Evolutionary conservation across 2,888 invertebrate genomes (phyloP).

Genomic region (Habroteleia sp.): DNA sequence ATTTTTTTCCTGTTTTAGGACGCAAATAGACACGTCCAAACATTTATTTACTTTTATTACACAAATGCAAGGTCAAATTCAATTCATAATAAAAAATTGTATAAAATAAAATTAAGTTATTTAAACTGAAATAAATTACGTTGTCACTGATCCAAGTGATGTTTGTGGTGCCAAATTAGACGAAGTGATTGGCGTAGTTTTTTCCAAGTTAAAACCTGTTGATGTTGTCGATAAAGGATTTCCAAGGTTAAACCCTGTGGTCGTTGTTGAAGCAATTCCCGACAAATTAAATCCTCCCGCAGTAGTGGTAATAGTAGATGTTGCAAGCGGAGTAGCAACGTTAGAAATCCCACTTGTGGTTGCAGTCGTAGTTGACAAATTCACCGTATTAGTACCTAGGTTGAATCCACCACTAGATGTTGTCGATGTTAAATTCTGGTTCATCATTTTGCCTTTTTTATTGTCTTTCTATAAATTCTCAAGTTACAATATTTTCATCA

Average conservation of each 20-base stretch:
- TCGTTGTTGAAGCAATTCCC: constrained; percentile 61
- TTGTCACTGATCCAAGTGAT: constrained; percentile 74
- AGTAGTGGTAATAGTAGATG: constrained; percentile 62
- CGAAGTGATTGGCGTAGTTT: constrained; percentile 62
- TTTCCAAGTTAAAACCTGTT: constrained; percentile 66
- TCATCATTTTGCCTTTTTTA: constrained; percentile 13
- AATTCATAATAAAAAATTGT: no score
- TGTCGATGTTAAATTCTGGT: constrained; percentile 33
- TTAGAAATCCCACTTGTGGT: constrained; percentile 47
- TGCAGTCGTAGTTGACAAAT: constrained; percentile 37
- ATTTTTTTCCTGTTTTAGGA: no score
- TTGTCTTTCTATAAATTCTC: no score
- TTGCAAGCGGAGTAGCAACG: constrained; percentile 65
- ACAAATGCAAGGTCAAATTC: no score
- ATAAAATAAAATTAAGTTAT: no score
- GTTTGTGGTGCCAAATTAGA: constrained; percentile 69
- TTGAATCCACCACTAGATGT: constrained; percentile 67
- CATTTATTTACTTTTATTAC: no score
- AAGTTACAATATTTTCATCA: no score
- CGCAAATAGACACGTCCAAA: no score
- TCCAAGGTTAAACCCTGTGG: constrained; percentile 70
- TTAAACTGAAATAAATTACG: no score
- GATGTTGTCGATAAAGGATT: constrained; percentile 69
- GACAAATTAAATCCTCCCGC: constrained; percentile 69
- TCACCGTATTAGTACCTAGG: constrained; percentile 61